These are phyloP conservation scores for Neodiprion fabricii DNA, from an alignment of 1,140 invertebrate genomes.

Conservation along the genomic window DNA sequence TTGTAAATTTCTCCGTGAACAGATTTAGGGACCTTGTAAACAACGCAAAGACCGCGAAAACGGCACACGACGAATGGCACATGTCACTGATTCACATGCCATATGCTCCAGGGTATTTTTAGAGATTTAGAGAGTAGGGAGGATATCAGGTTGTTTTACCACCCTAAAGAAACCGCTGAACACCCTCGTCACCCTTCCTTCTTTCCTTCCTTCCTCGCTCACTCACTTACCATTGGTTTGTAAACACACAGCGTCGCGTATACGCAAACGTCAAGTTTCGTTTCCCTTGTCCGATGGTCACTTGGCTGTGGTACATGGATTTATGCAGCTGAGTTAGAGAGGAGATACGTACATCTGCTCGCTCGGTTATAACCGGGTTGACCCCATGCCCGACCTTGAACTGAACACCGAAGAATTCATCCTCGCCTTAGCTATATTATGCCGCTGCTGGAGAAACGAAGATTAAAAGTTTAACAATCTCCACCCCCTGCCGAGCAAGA, in stretches of 20 bases:
- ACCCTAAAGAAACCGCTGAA: background rate
- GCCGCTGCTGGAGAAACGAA: no score
- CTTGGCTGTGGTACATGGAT: background rate
- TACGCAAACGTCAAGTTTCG: background rate
- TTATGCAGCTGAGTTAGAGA: background rate
- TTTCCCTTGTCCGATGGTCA: background rate
- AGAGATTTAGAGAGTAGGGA: background rate
- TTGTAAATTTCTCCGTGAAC: no score
- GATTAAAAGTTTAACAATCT: no score
- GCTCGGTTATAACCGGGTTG: background rate
- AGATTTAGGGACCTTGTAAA: background rate
- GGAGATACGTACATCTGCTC: background rate
- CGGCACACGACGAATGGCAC: conserved; percentile 1
- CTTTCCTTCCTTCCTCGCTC: no score
- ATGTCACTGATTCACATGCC: background rate
- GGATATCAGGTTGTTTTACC: background rate
- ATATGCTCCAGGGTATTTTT: background rate
- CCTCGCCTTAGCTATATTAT: background rate
- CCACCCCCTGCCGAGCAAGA: no score
- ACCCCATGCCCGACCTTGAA: background rate
- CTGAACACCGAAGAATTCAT: background rate
- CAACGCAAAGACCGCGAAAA: background rate
- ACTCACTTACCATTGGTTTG: no score
- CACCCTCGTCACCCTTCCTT: background rate
- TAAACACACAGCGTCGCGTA: no score